Percentiles rank a stretch among this genome's conserved stretches.
Conservation (phyloP, 64 coral and sea anemone species). For the Cladopsammia gracilis region DNA sequence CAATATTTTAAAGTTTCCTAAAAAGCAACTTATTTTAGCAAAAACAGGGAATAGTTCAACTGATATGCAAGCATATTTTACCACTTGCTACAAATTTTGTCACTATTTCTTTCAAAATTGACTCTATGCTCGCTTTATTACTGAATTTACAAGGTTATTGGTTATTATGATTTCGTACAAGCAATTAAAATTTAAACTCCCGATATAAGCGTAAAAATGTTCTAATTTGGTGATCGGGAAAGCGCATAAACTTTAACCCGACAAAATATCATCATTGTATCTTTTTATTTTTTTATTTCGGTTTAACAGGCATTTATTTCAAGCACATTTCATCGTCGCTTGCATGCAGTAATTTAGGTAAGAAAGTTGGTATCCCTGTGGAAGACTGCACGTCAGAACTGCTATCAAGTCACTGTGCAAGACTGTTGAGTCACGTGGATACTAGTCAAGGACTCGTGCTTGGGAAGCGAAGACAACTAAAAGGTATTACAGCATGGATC, state of each 20-base stretch:
- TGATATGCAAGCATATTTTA: too few relatives aligned
- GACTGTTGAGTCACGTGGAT: constrained; percentile 15
- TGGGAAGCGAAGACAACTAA: constrained; percentile 21
- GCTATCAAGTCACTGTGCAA: constrained; percentile 5
- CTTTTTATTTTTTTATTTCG: background rate
- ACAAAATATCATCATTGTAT: background rate
- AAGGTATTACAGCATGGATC: constrained; percentile 25
- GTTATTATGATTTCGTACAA: too few relatives aligned
- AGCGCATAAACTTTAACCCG: background rate
- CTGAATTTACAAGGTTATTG: too few relatives aligned
- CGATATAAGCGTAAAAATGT: too few relatives aligned
- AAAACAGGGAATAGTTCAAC: too few relatives aligned
- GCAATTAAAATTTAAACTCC: too few relatives aligned
- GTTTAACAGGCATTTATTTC: background rate
- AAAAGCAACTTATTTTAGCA: background rate
- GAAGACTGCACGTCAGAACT: background rate
- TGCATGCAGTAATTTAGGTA: background rate
- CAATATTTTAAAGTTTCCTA: background rate
- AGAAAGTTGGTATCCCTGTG: background rate
- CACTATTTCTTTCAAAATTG: too few relatives aligned
- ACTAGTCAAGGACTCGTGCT: constrained; percentile 38
- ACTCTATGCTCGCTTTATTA: too few relatives aligned
- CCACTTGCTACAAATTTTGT: too few relatives aligned
- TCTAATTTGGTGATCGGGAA: background rate
- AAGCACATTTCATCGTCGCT: background rate